Conservation (phyloP, 1,140 invertebrate genomes). For the Heliconius hewitsoni region DNA sequence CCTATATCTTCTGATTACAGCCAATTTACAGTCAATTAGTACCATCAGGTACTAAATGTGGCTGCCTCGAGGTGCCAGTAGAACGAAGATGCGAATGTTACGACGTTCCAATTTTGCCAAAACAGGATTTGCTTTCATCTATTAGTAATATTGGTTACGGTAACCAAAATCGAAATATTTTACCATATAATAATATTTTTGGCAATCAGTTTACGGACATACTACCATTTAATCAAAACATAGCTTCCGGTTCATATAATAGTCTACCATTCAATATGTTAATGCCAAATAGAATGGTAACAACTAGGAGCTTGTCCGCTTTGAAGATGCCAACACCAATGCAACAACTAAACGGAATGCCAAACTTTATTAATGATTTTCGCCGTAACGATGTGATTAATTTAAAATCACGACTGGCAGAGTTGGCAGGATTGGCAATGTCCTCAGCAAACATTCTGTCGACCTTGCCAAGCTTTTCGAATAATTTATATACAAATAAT, state of each 20-base stretch:
- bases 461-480: constrained; percentile 11
- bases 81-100: constrained; percentile 11
- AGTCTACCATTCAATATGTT: not conserved
- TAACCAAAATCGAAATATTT: not conserved
- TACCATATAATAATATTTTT: not conserved
- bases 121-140: not conserved
- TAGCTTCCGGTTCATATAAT: not conserved
- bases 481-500: constrained; percentile 1
- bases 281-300: constrained; percentile 8
- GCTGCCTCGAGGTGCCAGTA: constrained; percentile 21
- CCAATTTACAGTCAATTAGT: constrained; percentile 9
- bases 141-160: not conserved
- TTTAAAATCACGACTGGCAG: constrained; percentile 20
- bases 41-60: constrained; percentile 10
- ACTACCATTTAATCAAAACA: not conserved
- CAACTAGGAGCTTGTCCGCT: not conserved
- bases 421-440: constrained; percentile 21
- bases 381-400: constrained; percentile 7
- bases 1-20: constrained; percentile 21
- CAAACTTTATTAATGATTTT: not conserved
- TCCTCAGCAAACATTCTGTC: constrained; percentile 26
- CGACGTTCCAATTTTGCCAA: constrained; percentile 15
- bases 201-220: constrained; percentile 1
- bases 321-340: not conserved
- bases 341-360: not conserved